Evolutionary conservation across 2,113 vertebrate species (phyloP), one percentile per base, ranked within the genome.

Genomic region (Empidonax alnorum): DNA sequence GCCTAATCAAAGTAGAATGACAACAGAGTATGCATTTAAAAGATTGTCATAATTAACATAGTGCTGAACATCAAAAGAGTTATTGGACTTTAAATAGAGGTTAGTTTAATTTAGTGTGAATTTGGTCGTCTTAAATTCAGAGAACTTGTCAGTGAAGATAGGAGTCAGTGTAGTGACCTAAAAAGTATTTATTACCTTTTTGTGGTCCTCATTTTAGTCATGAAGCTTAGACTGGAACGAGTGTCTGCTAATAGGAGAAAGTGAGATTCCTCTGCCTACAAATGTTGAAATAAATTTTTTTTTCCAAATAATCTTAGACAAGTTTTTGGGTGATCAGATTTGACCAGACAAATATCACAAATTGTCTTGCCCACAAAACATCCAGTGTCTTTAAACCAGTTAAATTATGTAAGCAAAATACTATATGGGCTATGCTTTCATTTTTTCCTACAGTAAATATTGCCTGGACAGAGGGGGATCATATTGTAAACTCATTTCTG

Each of bases 61-160:
- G 84, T 91, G 63, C 56, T 86, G 89, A 95, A 86, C 79, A 86
- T 97, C 89, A 95, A 49, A 92, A 94, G 80, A 87, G 71, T 94
- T 67, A 23, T 76, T 77, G 42, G 87, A 66, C 49, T 97, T 91
- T 95, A 97, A 85, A n/a, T 83, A 80, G 49, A 19, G 3, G 58
- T 90, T 87, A 89, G 69, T 73, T 79, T 79, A 76, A 80, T 82
- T 87, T 72, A 49, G 41, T 56, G 65, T 80, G 63, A 85, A 88
- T 94, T 87, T 56, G 8, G 6, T 37, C 82, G 66, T 91, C 66
- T 89, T 56, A 81, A 91, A 93, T 89, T 87, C 3, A 6, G 53
- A 41, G 67, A 28, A 58, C 25, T 82, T 87, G 58, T 87, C 90
- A 91, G 24, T 56, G 66, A 87, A 91, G 73, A 65, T 28, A 76